Evolutionary conservation across 2,888 invertebrate genomes (phyloP).

Genomic region (Scaptomyza tumidula): DNA sequence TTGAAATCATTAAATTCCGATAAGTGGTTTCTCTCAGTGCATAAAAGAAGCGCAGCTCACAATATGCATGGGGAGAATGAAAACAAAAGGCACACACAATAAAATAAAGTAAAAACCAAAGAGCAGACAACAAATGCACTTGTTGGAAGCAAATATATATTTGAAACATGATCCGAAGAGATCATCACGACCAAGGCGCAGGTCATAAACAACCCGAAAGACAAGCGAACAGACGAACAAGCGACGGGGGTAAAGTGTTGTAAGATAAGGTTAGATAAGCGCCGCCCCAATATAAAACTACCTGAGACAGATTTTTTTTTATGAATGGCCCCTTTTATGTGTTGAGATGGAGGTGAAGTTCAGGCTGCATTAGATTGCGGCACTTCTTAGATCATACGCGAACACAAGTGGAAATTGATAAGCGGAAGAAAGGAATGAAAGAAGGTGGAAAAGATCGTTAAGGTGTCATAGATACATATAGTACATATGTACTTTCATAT

Average conservation of each 20-base stretch:
- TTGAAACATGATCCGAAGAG: conserved; percentile 72
- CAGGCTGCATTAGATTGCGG: conserved; percentile 29
- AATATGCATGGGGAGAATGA: conserved; percentile 15
- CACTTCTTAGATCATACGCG: conserved; percentile 32
- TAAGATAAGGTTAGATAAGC: conserved; percentile 77
- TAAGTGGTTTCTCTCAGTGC: neutral
- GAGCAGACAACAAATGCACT: conserved; percentile 69
- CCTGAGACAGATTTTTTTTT: conserved; percentile 38
- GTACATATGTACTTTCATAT: neutral
- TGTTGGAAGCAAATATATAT: conserved; percentile 61
- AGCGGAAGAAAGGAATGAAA: conserved; percentile 27
- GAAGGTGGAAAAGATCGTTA: neutral
- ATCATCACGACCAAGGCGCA: conserved; percentile 58
- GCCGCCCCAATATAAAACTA: conserved; percentile 46
- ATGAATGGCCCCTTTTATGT: conserved; percentile 19
- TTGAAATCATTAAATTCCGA: neutral
- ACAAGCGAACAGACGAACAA: conserved; percentile 28
- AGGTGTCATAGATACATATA: conserved; percentile 13
- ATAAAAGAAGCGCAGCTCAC: neutral
- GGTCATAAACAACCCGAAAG: conserved; percentile 69
- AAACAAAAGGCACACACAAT: conserved; percentile 34
- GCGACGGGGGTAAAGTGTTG: conserved; percentile 69
- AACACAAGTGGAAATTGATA: conserved; percentile 37
- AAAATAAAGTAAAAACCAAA: conserved; percentile 18
- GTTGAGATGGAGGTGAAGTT: conserved; percentile 19